Evolutionary conservation across 35 echinoderm and acorn worm species (phyloP), one percentile per base, ranked within the genome.

Genomic region (Lytechinus pictus): DNA sequence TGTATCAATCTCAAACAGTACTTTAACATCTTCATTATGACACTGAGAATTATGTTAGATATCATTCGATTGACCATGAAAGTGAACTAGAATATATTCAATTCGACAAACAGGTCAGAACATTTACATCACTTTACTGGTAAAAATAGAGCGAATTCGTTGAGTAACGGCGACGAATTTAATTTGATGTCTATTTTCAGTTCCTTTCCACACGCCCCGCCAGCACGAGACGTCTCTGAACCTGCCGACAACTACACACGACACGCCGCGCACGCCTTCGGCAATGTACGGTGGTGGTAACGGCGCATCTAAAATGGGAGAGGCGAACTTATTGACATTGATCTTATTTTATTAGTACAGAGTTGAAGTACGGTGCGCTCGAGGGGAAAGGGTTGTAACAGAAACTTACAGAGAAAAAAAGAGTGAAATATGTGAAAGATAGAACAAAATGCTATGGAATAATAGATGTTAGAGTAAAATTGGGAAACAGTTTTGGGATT

Each of bases 111-210:
- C n/a, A n/a, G 66, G 21, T 79, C 66, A 79, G 13, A 79, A 79
- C n/a, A 79, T 79, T 79, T 79, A 79, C 19, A 79, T 79, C 66
- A n/a, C 16, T 79, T 79, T 79, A 5, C 1, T 79, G 66, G 66
- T n/a, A 16, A 79, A 79, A 79, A 79, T 79, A 79, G 66, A 24
- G 66, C 6, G 66, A 79, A 19, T 19, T 79, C 14, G 19, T 79
- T 79, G 66, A 79, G n/a, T 24, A 79, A 79, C 16, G 6, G 16
- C 21, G 66, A 79, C 19, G 66, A 79, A 79, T 79, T 24, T 24
- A 79, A 79, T 79, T 79, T 79, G 21, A 79, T n/a, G 66, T 79
- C 66, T 79, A 79, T 79, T 79, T 79, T 79, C 66, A 79, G 66
- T 14, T 24, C 16, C 6, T 79, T 6, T 79, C 16, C 66, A 79